Percentiles rank a stretch among this genome's conserved stretches.
Conservation (phyloP, 2,113 vertebrate species). For the Rhinolophus ferrumequinum region DNA sequence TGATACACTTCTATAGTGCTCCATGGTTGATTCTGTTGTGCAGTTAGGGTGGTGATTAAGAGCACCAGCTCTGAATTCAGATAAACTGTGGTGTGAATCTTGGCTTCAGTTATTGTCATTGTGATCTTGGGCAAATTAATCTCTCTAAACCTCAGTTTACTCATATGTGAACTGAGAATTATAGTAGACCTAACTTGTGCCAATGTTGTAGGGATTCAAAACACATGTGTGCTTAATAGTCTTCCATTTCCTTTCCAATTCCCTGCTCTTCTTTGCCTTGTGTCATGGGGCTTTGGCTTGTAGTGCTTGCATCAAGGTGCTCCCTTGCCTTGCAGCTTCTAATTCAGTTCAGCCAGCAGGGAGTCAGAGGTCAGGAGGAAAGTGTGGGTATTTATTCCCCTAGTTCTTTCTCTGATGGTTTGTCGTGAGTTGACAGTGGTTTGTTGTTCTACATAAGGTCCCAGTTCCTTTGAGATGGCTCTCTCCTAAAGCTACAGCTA, state of each 20-base stretch:
- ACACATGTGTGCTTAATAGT: neutral
- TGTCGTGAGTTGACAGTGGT: neutral
- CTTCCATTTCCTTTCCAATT: neutral
- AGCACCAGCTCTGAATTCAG: neutral
- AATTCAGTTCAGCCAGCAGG: neutral
- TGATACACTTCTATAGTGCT: neutral
- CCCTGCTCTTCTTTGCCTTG: neutral
- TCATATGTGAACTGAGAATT: neutral
- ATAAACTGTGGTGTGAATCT: neutral
- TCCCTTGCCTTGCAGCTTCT: constrained; percentile 18
- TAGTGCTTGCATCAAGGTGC: neutral
- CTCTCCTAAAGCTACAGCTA: neutral
- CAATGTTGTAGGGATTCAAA: neutral
- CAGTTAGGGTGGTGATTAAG: neutral
- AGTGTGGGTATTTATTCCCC: neutral
- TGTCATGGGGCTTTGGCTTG: neutral
- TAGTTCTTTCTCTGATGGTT: neutral
- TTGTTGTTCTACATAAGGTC: neutral
- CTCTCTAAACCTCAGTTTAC: neutral
- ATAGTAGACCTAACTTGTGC: neutral
- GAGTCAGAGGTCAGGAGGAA: neutral
- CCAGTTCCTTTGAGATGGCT: neutral
- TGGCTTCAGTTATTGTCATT: neutral
- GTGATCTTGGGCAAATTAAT: neutral
- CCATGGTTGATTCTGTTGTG: neutral